A percentile compares a stretch with the other conserved stretches of the same genome.
Conservation (phyloP, 2,888 invertebrate species). For the Drosophila crucigera region DNA sequence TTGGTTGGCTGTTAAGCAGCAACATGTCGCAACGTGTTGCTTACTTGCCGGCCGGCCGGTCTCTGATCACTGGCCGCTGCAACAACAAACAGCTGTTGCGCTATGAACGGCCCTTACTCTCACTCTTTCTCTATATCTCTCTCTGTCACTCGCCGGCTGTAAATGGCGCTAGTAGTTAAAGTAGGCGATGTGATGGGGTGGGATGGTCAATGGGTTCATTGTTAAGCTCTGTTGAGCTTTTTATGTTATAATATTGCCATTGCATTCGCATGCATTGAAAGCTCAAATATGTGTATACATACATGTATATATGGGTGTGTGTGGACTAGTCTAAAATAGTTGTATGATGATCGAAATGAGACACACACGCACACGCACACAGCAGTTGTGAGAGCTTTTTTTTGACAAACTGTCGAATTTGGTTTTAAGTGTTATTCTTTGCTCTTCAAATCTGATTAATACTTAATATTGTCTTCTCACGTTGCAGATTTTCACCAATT, state of each 20-base stretch:
- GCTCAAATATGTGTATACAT: not conserved
- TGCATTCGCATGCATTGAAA: not conserved
- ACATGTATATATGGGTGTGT: not conserved
- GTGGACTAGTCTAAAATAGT: not conserved
- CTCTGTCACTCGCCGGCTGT: not conserved
- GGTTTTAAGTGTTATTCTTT: not conserved
- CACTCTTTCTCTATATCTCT: not conserved
- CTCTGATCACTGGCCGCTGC: constrained; percentile 21
- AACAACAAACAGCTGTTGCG: constrained; percentile 37
- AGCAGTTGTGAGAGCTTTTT: not conserved
- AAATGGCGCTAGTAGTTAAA: not conserved
- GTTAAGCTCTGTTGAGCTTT: not conserved
- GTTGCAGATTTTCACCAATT: constrained; percentile 68
- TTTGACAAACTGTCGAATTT: not conserved
- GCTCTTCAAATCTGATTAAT: constrained; percentile 1
- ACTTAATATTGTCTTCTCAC: constrained; percentile 17
- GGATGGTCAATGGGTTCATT: not conserved
- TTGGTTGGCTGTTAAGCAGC: constrained; percentile 8
- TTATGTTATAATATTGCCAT: not conserved
- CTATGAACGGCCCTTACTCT: constrained; percentile 9
- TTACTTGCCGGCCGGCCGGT: constrained; percentile 19
- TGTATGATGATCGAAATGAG: not conserved
- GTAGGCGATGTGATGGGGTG: not conserved
- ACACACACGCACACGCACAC: not conserved
- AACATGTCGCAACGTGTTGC: constrained; percentile 38